These are phyloP conservation scores for Tiliacea citrago DNA, from an alignment of 2,888 invertebrate genomes.

Conservation along the genomic window DNA sequence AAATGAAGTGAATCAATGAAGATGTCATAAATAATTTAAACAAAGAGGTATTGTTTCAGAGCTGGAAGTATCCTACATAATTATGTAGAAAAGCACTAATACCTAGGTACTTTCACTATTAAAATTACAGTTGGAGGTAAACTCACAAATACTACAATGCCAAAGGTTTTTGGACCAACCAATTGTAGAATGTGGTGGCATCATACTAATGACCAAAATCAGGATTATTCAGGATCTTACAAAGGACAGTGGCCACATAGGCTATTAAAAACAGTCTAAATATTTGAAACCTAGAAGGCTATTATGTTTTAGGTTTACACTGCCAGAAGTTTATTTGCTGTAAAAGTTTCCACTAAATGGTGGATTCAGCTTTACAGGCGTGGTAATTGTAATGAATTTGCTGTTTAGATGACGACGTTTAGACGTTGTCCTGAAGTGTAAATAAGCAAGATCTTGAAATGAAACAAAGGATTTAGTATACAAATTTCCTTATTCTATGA, in stretches of 20 bases:
- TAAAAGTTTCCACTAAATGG: not conserved
- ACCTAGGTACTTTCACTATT: not conserved
- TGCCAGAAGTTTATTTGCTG: not conserved
- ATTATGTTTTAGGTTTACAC: no score
- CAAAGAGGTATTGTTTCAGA: slow-evolving; percentile 8
- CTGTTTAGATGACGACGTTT: not conserved
- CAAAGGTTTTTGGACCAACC: not conserved
- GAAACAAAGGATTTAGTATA: not conserved
- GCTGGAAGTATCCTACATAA: not conserved
- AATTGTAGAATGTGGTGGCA: not conserved
- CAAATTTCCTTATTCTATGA: not conserved
- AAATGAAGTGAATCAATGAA: slow-evolving; percentile 26
- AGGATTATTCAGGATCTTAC: not conserved
- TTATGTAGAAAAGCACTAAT: not conserved
- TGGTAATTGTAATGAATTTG: not conserved
- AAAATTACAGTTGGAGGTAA: not conserved
- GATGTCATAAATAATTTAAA: not conserved
- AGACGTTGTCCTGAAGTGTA: not conserved
- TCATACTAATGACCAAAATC: not conserved
- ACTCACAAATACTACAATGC: not conserved
- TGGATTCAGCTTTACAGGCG: not conserved
- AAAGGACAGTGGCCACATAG: not conserved
- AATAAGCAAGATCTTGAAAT: not conserved
- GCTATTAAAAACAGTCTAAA: not conserved
- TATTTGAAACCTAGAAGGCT: not conserved